Base-by-base conservation (phyloP, 2,888 invertebrate genomes). In the Endomychus coccineus region DNA sequence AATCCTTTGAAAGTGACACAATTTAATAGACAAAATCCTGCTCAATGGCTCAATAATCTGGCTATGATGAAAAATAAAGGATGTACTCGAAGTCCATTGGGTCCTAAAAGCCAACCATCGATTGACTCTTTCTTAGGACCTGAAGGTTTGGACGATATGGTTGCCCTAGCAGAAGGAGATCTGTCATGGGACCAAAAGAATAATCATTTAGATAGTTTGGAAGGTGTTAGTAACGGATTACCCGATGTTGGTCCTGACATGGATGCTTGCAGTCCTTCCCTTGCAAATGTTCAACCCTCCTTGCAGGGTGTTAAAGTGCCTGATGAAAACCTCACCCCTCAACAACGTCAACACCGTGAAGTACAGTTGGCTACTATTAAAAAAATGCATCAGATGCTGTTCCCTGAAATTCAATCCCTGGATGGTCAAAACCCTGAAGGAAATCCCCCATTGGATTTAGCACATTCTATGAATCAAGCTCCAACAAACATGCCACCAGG, bases 281-380 rank as follows among this genome's bases (percentile, higher is more conserved):
- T 71, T 41, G 57, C 55, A 40, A 67, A 64, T 52, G 67, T 74
- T 50, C 76, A 76, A 51, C 77, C 77, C 56, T 77, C 77, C 14
- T 59, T 78, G 46, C 78, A 78, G 66, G 78, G 73, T 48, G 87
- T 90, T 28, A 90, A 92, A 75, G 86, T 92, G 58, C 91, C 91
- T 51, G 91, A 91, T 68, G 95, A 95, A 69, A 92, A 94, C 68
- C 71, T 96, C 52, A 96, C 96, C 34, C 94, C 95, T 19, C 91
- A 95, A 62, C 95, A 96, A 64, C 77, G 91, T 36, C 89, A 91
- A 45, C 90, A 92, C 62, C 77, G 96, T 41, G 94, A 94, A 66
- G 90, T 90, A 57, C 88, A 92, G 56, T 70, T 96, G 31, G 94
- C 92, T 3, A 90, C 86, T 41, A 75, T 96, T 44, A 70, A 85